Base-by-base conservation (phyloP, 2,888 invertebrate species). In the Eurytoma adleriae region DNA sequence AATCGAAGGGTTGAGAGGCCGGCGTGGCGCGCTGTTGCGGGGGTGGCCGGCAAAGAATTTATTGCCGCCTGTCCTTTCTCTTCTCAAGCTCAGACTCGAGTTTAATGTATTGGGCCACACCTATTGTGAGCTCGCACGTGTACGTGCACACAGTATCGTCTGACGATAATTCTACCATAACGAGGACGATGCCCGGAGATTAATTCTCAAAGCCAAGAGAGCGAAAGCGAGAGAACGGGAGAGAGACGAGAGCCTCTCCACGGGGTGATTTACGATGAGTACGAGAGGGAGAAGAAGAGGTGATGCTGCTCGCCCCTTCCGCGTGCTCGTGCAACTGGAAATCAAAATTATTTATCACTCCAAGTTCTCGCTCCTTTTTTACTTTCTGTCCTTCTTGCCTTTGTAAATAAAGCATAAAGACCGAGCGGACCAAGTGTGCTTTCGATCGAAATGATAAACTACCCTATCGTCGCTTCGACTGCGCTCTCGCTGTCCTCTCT, bases 271-370 rank as follows among this genome's bases (percentile, higher is more conserved):
- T 75, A 68, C 59, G 68, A 68, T 30, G 18, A 24, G 20, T 27
- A 24, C 7, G 20, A 52, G 24, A 20, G 57, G 12, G 61, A 59
- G 50, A 64, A 30, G 54, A 61, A 40, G 40, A 18, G 30, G 24
- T 16, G 20, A 24, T 18, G 68, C 52, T 57, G 56, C 27, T 54
- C 14, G 54, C 27, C 24, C 40, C 40, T 40, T 40, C 40, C 40
- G 64, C 54, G 54, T 27, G 50, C 61, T 48, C 72, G 20, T 14
- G 72, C 61, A 24, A n/a, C 27, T 67, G 74, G 61, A 76, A 69
- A 76, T 76, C 68, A 69, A 76, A 76, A 76, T 76, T 76, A 76
- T 76, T 75, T 75, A 75, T 75, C 67, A 75, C 67, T 48, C 48
- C 57, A 12, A 12, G 56, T 18, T 13, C 18, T 13, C 14, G 18